These are phyloP conservation scores for Agelas oroides DNA, from an alignment of 37 sponge, comb jelly and placozoan species.

Conservation along the genomic window DNA sequence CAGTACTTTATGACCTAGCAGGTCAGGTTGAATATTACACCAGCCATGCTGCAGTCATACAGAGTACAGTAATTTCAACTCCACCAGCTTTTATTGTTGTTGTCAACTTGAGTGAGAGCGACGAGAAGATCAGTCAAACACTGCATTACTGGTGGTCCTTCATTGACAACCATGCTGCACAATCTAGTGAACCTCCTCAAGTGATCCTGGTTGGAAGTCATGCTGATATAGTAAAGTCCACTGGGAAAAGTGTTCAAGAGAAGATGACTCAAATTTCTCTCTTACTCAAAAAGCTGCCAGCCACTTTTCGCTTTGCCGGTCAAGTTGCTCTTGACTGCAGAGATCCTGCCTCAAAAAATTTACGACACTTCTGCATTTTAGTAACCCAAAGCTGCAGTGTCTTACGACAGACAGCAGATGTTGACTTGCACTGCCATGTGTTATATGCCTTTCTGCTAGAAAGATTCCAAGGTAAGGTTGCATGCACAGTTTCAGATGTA, in stretches of 20 bases:
- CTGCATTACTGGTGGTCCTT: constrained; percentile 25
- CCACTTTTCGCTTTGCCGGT: too few species aligned
- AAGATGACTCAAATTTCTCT: not conserved
- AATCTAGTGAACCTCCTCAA: constrained; percentile 7
- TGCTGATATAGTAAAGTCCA: too few species aligned
- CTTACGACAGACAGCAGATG: too few species aligned
- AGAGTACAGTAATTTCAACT: too few species aligned
- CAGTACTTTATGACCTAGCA: too few species aligned
- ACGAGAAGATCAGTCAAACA: constrained; percentile 4
- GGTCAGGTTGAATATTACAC: too few species aligned
- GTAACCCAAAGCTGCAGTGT: not conserved
- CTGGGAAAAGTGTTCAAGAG: not conserved
- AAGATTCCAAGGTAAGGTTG: too few species aligned
- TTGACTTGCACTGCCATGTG: too few species aligned
- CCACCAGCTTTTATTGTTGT: constrained; percentile 26
- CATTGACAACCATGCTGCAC: not conserved
- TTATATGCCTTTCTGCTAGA: too few species aligned
- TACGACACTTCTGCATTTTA: not conserved
- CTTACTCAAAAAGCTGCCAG: not conserved
- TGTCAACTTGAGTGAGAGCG: constrained; percentile 13
- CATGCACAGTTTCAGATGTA: too few species aligned
- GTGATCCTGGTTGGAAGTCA: constrained; percentile 45
- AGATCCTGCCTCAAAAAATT: not conserved
- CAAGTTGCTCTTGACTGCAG: too few species aligned
- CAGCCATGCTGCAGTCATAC: too few species aligned